A percentile compares a stretch with the other conserved stretches of the same genome.
Evolutionary conservation across 2,113 vertebrate species (phyloP).

Genomic region (Setophaga coronata): DNA sequence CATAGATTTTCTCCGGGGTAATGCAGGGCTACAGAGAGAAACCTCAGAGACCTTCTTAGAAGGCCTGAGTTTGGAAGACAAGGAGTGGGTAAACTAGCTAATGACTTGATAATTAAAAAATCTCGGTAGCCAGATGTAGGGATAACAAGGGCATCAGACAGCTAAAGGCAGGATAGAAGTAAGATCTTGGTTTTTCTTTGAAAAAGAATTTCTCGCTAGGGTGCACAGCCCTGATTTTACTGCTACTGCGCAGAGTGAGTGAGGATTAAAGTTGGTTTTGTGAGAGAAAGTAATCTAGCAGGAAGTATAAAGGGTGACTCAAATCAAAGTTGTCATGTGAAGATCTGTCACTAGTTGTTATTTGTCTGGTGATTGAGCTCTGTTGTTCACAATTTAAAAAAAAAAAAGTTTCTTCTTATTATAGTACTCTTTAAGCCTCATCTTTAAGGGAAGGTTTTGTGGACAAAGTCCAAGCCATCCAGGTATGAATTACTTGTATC

Average conservation of each 20-base stretch:
- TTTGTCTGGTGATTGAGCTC: neutral
- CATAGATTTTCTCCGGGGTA: neutral
- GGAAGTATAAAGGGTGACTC: neutral
- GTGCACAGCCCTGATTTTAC: neutral
- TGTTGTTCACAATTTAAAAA: neutral
- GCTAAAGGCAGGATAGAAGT: neutral
- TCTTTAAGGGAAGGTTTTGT: neutral
- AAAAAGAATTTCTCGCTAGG: neutral
- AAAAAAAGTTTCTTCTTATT: neutral
- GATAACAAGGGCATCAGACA: neutral
- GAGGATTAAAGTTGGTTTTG: neutral
- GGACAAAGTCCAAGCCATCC: neutral
- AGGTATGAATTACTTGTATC: neutral
- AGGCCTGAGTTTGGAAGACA: neutral
- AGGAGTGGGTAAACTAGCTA: neutral
- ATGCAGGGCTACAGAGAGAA: neutral
- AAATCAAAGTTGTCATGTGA: neutral
- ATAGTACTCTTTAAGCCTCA: neutral
- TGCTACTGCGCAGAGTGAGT: accelerated
- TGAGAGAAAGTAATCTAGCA: neutral
- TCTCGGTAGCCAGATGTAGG: neutral
- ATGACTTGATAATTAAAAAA: no score
- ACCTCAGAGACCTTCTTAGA: neutral
- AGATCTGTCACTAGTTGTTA: neutral
- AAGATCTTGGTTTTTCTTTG: neutral